Evolutionary conservation across 2,888 invertebrate genomes (phyloP).

Genomic region (Polymixis flavicincta): DNA sequence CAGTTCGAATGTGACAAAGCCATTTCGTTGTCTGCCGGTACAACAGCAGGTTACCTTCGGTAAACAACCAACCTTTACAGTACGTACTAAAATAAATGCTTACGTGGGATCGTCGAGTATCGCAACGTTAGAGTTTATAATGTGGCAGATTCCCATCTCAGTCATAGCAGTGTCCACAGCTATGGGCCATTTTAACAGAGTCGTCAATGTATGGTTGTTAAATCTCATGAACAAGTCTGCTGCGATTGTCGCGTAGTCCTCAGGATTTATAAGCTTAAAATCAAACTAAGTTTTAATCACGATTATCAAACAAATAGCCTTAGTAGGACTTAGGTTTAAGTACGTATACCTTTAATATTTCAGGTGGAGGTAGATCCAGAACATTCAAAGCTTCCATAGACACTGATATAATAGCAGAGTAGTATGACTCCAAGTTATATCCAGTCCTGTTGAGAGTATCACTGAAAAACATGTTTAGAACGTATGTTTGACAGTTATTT

Average conservation of each 20-base stretch:
- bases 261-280: constrained; percentile 73
- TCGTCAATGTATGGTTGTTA: constrained; percentile 73
- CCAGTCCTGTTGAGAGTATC: constrained; percentile 70
- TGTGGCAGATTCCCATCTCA: constrained; percentile 93
- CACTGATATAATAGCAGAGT: constrained; percentile 73
- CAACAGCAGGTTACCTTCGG: too few relatives aligned
- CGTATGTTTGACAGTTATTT: background rate
- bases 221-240: constrained; percentile 76
- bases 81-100: constrained; percentile 64
- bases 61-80: too few relatives aligned
- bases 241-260: constrained; percentile 78
- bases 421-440: constrained; percentile 70
- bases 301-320: background rate
- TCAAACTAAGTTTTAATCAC: background rate
- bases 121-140: constrained; percentile 92
- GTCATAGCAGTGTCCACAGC: constrained; percentile 90
- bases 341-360: constrained; percentile 69
- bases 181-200: constrained; percentile 81
- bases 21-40: too few relatives aligned
- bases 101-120: constrained; percentile 89
- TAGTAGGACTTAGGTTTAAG: background rate
- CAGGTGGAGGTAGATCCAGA: constrained; percentile 70
- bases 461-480: constrained; percentile 61
- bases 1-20: too few relatives aligned
- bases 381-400: constrained; percentile 74